These are phyloP conservation scores for Stenolophus ochropezus DNA, from an alignment of 2,888 invertebrate species.

Conservation along the genomic window DNA sequence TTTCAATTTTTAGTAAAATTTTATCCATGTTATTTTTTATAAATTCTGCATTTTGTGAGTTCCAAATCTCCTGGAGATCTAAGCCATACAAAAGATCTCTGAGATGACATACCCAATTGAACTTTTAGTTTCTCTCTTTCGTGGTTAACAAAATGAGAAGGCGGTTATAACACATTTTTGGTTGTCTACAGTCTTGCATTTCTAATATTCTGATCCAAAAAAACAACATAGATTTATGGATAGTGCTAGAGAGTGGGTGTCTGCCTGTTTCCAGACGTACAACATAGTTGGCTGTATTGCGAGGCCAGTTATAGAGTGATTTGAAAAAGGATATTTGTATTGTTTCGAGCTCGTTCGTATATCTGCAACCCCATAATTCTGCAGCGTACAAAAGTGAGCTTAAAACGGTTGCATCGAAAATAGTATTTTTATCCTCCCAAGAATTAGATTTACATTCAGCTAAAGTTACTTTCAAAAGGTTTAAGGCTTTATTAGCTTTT, in stretches of 20 bases:
- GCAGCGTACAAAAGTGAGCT: not conserved
- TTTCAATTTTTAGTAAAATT: too few relatives aligned
- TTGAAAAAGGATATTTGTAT: not conserved
- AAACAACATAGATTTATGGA: not conserved
- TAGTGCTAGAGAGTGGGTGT: not conserved
- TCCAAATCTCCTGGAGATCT: not conserved
- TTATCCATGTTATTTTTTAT: slow-evolving; percentile 39
- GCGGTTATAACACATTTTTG: not conserved
- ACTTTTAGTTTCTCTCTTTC: not conserved
- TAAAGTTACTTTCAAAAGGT: not conserved
- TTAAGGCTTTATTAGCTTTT: slow-evolving; percentile 4
- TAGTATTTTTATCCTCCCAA: not conserved
- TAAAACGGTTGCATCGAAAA: not conserved
- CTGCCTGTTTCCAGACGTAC: not conserved
- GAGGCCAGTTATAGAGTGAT: not conserved
- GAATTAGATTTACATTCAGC: not conserved
- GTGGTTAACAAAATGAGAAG: not conserved
- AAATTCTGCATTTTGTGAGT: not conserved
- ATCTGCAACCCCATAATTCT: not conserved
- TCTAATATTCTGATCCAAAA: not conserved
- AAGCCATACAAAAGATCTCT: not conserved
- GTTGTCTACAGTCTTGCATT: not conserved
- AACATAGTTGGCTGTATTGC: not conserved
- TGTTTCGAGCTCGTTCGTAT: not conserved
- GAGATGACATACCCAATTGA: not conserved